These are phyloP conservation scores for Baronia brevicornis DNA, from an alignment of 2,888 invertebrate species.

Conservation along the genomic window DNA sequence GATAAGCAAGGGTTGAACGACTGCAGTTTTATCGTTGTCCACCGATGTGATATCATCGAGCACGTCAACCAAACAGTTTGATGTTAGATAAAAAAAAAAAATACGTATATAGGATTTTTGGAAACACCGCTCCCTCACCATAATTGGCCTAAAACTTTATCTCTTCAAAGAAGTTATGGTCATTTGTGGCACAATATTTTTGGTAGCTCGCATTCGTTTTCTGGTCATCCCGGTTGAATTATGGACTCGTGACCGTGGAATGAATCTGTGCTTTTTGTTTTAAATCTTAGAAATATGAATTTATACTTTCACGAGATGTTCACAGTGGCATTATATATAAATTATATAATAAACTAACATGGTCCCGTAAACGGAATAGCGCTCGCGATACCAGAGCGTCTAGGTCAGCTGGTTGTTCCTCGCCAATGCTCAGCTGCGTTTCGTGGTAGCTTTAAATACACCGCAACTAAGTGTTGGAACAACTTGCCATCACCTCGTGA, in stretches of 20 bases:
- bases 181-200: slow-evolving; percentile 50
- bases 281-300: background rate
- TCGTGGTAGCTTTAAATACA: no score
- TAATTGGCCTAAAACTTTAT: slow-evolving; percentile 66
- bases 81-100: slow-evolving; percentile 62
- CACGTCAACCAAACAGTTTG: slow-evolving; percentile 57
- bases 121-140: slow-evolving; percentile 58
- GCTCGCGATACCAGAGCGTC: no score
- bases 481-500: no score
- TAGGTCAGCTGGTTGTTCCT: no score
- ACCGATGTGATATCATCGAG: slow-evolving; percentile 48
- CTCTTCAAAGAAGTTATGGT: slow-evolving; percentile 66
- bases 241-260: slow-evolving; percentile 43
- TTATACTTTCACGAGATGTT: background rate
- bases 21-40: slow-evolving; percentile 28
- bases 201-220: slow-evolving; percentile 38
- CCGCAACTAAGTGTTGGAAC: no score
- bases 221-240: slow-evolving; percentile 37
- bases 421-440: no score
- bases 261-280: slow-evolving; percentile 9
- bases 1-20: background rate
- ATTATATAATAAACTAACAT: no score
- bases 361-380: no score
- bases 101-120: slow-evolving; percentile 54
- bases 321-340: background rate